Base-by-base conservation (phyloP, 2,797 vertebrate species). In the Borostomias antarcticus region DNA sequence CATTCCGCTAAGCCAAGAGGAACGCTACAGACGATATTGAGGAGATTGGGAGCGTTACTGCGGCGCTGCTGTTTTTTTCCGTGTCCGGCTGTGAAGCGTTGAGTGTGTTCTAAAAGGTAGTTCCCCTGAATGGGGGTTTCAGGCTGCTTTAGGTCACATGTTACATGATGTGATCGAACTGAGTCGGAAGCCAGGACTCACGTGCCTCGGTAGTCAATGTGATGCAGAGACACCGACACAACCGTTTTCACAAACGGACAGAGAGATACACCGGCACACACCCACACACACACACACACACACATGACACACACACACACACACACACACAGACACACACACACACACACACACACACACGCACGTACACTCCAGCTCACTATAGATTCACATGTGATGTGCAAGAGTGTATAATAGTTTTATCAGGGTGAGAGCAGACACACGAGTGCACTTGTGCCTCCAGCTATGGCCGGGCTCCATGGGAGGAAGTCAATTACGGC, bases 401-500 rank as follows among this genome's bases (percentile, higher is more conserved):
- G 57, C 48, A 21, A 74, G 68, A 85, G 82, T 83, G 85, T 86
- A 83, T 89, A 88, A 90, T 93, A 78, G 86, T 84, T 89, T 89
- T 88, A 89, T 92, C 90, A 85, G 86, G 83, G 81, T 80, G 72
- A 85, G 84, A 81, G 78, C 80, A 89, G 86, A 77, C 86, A 83
- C 82, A 77, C 84, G 73, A 88, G 88, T 90, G 86, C 85, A 90
- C 84, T 77, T 88, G 83, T 88, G 92, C 93, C 91, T 88, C 81
- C 74, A 94, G 92, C 91, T 89, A 92, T 87, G 88, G 85, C 86
- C 82, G 85, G 89, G 89, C 90, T 92, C 89, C 86, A 86, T 92
- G 91, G 91, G 90, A 89, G 87, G 88, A 94, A 94, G 93, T 95
- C 93, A 94, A 94, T 94, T 94, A 94, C 88, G 85, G 85, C 85